phyloP scores from a whole-genome alignment of 2,113 vertebrate genomes.

The Oreotragus oreotragus region DNA sequence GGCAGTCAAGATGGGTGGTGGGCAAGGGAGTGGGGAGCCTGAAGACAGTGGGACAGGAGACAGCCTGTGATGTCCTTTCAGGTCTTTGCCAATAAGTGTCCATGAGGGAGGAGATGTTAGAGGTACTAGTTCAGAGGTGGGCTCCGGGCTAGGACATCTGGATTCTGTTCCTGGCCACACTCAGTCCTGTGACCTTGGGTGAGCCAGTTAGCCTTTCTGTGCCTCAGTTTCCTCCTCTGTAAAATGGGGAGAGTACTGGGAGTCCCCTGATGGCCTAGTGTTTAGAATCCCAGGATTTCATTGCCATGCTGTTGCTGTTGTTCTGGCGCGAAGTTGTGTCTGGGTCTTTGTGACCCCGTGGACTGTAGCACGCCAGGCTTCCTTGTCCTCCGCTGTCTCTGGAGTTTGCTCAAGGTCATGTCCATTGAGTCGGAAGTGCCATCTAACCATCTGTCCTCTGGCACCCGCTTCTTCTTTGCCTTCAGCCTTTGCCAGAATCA shows the following conservation, averaged over 20 bases:
- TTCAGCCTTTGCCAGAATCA: background rate
- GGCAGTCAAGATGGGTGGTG: background rate
- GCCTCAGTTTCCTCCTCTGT: background rate
- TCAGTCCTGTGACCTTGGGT: background rate
- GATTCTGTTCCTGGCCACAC: background rate
- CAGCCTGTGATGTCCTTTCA: background rate
- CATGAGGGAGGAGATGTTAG: fast-evolving
- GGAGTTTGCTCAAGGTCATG: background rate
- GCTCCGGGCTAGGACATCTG: background rate
- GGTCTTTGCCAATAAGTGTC: background rate
- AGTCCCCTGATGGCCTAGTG: background rate
- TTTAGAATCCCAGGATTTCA: background rate
- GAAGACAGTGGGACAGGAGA: fast-evolving
- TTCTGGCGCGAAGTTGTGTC: background rate
- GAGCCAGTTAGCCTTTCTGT: background rate
- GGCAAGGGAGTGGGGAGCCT: fast-evolving
- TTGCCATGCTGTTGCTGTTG: background rate
- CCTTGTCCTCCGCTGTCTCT: background rate
- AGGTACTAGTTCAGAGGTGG: background rate
- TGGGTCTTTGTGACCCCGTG: background rate
- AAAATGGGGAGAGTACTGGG: background rate
- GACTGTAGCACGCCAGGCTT: background rate
- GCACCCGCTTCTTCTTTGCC: background rate
- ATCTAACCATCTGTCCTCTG: background rate
- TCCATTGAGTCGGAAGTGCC: background rate